phyloP scores from a whole-genome alignment of 1,140 invertebrate species.

The Polypedilum vanderplanki region DNA sequence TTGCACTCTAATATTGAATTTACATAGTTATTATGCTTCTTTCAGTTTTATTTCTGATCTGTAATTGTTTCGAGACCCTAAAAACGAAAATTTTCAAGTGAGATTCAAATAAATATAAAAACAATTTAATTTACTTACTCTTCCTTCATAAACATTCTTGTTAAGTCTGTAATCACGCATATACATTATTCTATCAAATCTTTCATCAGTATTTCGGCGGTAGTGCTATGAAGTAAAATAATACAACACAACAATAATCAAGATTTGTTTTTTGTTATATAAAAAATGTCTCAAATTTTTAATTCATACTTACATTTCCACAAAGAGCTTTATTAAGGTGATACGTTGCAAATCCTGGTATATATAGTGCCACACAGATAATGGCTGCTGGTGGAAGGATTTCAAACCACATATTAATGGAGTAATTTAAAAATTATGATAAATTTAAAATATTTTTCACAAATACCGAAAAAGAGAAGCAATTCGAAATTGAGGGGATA shows the following conservation, averaged over 20 bases:
- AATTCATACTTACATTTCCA: constrained; percentile 49
- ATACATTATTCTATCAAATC: constrained; percentile 48
- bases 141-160: constrained; percentile 47
- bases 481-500: no score
- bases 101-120: neutral
- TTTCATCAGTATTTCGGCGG: constrained; percentile 45
- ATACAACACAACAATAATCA: constrained; percentile 38
- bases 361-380: constrained; percentile 48
- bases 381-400: constrained; percentile 53
- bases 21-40: neutral
- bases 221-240: constrained; percentile 43
- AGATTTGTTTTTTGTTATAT: constrained; percentile 31
- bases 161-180: constrained; percentile 49
- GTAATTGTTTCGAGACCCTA: constrained; percentile 50
- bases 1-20: neutral
- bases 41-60: constrained; percentile 43
- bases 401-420: constrained; percentile 54
- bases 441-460: no score
- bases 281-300: neutral
- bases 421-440: no score
- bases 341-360: constrained; percentile 52
- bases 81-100: constrained; percentile 36
- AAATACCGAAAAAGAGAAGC: no score
- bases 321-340: constrained; percentile 50
- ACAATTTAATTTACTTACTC: constrained; percentile 43